These are phyloP conservation scores for Aegotheles bennettii DNA, from an alignment of 2,113 vertebrate genomes.

Conservation along the genomic window DNA sequence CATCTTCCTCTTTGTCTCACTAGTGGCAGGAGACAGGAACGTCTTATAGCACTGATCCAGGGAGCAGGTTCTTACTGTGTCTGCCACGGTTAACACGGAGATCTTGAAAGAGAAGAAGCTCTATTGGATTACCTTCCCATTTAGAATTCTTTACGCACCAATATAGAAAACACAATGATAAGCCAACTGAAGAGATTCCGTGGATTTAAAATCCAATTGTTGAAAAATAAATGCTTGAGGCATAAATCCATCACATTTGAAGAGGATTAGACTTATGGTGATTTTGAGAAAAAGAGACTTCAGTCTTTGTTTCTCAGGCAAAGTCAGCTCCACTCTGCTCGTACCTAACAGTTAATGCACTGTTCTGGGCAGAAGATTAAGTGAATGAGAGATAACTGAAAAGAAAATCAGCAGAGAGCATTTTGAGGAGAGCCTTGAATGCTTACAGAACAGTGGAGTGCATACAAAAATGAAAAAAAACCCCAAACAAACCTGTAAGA, in stretches of 20 bases:
- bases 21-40: conserved; percentile 94
- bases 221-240: neutral
- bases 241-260: neutral
- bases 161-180: neutral
- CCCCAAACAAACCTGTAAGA: neutral
- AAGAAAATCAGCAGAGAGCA: neutral
- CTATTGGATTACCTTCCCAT: neutral
- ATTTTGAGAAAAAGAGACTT: neutral
- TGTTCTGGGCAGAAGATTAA: neutral
- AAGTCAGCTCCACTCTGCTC: neutral
- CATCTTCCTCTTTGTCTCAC: conserved; percentile 98
- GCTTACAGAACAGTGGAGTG: neutral
- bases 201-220: neutral
- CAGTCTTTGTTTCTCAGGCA: neutral
- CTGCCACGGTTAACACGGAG: conserved; percentile 89
- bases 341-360: neutral
- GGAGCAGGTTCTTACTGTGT: conserved; percentile 89
- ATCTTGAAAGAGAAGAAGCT: conserved; percentile 74
- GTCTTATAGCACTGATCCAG: conserved; percentile 97
- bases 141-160: neutral
- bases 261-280: neutral
- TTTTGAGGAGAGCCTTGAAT: neutral
- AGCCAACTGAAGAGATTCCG: neutral
- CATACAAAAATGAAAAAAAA: neutral
- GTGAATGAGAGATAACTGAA: neutral